Evolutionary conservation across 2,113 vertebrate species (phyloP), one percentile per base, ranked within the genome.

Genomic region (Apeltes quadracus): DNA sequence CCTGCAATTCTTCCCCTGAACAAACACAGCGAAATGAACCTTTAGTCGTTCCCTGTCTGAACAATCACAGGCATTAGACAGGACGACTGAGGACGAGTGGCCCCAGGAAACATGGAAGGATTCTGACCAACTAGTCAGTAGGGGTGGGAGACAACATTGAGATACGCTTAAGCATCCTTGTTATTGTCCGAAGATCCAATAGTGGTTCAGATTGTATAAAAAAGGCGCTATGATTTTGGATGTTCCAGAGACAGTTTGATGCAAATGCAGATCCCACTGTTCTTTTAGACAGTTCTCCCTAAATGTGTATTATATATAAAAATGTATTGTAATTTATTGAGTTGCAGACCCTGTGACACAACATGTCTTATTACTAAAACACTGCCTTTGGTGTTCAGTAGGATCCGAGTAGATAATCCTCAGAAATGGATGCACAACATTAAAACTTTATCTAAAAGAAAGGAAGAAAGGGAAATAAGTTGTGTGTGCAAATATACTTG

Each of bases 121-220:
- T 61, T 77, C 67, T 72, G 54, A 69, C 32, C 63, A 46, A 32
- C 70, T 38, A 44, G 56, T 80, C 77, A 64, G 73, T 65, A 78
- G 70, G 51, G 23, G 51, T 27, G 51, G 7, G 23, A 54, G n/a
- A 54, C 3, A 15, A 27, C 15, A 54, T 15, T 5, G 7, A 34
- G 13, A 25, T 7, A 53, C 50, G 15, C 23, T 54, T 54, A 5
- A 54, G 51, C 27, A 51, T 6, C 22, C 22, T 23, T 3, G 12
- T 51, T 51, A 23, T 51, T 3, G 22, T 50, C n/a, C 48, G 12
- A 22, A n/a, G 4, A 12, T 22, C 22, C n/a, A 46, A 22, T 50
- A 50, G 22, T 12, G n/a, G n/a, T 50, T 23, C 48, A 22, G n/a
- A 50, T 22, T 50, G 48, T 5, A 12, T 4, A 39, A 50, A 50